A percentile compares a stretch with the other conserved stretches of the same genome.
Evolutionary conservation across 2,113 vertebrate species (phyloP).

Genomic region (Paramormyrops kingsleyae): DNA sequence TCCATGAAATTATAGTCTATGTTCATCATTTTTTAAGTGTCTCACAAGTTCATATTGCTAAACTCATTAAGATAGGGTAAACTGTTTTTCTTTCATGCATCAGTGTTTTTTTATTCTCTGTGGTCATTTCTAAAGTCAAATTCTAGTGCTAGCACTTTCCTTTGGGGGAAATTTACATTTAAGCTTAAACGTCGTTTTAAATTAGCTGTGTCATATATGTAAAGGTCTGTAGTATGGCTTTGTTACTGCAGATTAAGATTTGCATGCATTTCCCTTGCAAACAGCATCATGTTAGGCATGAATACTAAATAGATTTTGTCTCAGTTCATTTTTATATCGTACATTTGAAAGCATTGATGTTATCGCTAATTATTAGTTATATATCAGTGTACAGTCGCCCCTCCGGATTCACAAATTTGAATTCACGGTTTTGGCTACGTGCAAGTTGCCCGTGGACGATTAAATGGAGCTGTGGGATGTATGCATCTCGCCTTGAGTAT

Average conservation of each 20-base stretch:
- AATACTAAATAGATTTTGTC: neutral
- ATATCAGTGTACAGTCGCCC: neutral
- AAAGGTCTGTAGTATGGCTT: neutral
- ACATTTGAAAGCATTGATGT: neutral
- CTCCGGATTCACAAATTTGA: neutral
- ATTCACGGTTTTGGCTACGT: neutral
- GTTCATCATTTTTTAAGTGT: neutral
- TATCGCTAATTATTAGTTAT: neutral
- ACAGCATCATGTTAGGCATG: neutral
- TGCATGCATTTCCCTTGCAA: neutral
- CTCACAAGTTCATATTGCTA: neutral
- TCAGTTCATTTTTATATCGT: neutral
- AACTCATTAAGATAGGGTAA: neutral
- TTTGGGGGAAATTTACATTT: neutral
- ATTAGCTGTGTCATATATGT: neutral
- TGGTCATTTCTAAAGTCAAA: neutral
- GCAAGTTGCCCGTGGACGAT: neutral
- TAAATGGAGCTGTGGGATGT: neutral
- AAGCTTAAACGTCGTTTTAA: neutral
- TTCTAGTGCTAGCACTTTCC: neutral
- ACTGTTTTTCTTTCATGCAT: neutral
- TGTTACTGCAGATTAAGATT: neutral
- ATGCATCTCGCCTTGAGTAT: neutral
- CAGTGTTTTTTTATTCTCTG: neutral
- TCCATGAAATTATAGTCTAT: neutral